A percentile compares a stretch with the other conserved stretches of the same genome.
Conservation (phyloP, 2,888 invertebrate species). For the Eilema griseolum region DNA sequence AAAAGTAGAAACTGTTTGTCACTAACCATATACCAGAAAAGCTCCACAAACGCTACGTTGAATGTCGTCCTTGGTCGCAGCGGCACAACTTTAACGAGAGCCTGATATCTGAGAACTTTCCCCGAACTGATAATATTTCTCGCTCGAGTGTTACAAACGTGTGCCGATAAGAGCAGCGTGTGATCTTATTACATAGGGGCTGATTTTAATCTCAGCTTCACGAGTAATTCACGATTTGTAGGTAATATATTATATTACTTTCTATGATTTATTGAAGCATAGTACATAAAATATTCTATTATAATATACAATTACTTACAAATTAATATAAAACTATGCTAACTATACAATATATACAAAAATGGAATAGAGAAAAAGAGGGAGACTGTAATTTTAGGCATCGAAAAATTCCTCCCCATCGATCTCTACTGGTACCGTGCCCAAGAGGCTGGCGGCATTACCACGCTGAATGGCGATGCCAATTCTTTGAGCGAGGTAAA, state of each 20-base stretch:
- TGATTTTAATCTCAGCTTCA: background rate
- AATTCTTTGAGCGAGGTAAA: too few species aligned
- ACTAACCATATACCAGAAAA: background rate
- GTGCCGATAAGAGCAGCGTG: background rate
- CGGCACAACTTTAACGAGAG: background rate
- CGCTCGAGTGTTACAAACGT: slow-evolving; percentile 3
- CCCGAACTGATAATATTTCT: slow-evolving; percentile 7
- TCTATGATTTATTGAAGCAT: too few species aligned
- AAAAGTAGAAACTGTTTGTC: background rate
- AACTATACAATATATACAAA: too few species aligned
- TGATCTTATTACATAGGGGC: background rate
- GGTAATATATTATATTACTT: background rate
- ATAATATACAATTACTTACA: too few species aligned
- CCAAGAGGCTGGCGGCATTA: too few species aligned
- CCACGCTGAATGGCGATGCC: too few species aligned
- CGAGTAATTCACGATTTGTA: background rate
- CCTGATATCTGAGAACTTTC: slow-evolving; percentile 2
- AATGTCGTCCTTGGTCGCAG: background rate
- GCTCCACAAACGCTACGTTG: background rate
- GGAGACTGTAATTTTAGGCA: too few species aligned
- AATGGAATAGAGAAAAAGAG: too few species aligned
- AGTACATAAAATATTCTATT: too few species aligned
- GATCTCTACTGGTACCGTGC: too few species aligned
- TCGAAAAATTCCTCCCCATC: too few species aligned
- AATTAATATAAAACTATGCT: too few species aligned